Base-by-base conservation (phyloP, 2,113 vertebrate species). In the Campylomormyrus tamandua region DNA sequence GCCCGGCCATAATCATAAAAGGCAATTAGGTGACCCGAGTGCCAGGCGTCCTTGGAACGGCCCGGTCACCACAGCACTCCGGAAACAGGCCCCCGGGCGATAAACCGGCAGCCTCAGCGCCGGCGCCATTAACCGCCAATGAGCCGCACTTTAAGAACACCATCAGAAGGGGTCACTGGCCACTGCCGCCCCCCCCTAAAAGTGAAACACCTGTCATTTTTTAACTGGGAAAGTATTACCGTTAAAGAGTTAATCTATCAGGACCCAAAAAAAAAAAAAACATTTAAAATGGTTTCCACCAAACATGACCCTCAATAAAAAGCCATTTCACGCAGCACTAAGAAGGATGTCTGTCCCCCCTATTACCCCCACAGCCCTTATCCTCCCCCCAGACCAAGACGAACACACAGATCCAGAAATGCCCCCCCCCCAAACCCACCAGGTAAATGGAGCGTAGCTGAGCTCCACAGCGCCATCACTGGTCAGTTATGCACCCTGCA, bases 1-100 rank as follows among this genome's bases (percentile, higher is more conserved):
- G 95, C 96, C 95, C 95, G 96, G 96, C 96, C 95, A 96, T 96
- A 96, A 96, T 96, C 95, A 96, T 96, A 96, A 96, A 96, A n/a
- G 96, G 95, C 95, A 96, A 96, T 96, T 96, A 96, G 96, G 94
- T 96, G 95, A 96, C 95, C 96, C 96, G 35, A 95, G 95, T 94
- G 94, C 95, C 93, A 92, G 94, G 94, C 92, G 95, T 96, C 96
- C 96, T 96, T 96, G 96, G 95, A 42, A 96, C 94, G 94, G 95
- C 95, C 96, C 95, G 95, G 95, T 95, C 95, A 95, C 94, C 95
- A 95, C 95, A 95, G 95, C 45, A 46, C 83, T 24, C 15, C 74
- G 15, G 17, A 42, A 80, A 80, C 74, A 2, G 35, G 2, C 17
- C 19, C 35, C 35, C 35, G 27, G n/a, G 35, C 74, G 31, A 95